Evolutionary conservation across 2,888 invertebrate species (phyloP).

Genomic region (Adineta ricciae): DNA sequence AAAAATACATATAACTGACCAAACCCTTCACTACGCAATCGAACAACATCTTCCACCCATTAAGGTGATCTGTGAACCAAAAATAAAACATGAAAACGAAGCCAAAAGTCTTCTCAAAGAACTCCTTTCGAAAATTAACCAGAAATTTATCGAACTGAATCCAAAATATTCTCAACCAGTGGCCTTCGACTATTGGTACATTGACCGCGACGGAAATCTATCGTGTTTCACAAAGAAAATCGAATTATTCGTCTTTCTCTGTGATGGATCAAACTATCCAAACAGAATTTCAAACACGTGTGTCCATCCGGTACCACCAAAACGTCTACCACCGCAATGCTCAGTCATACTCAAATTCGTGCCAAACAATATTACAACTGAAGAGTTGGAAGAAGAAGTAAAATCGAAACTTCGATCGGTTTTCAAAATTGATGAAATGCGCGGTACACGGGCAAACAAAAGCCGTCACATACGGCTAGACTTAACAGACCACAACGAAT

Average conservation of each 20-base stretch:
- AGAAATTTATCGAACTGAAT: not conserved
- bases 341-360: not conserved
- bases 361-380: not conserved
- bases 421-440: not conserved
- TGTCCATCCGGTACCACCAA: not conserved
- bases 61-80: not conserved
- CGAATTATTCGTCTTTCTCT: not conserved
- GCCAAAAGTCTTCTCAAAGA: not conserved
- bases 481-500: not conserved
- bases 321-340: not conserved
- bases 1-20: not conserved
- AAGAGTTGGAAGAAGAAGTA: not conserved
- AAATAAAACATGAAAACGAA: not conserved
- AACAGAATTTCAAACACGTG: not conserved
- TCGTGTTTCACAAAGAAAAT: not conserved
- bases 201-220: not conserved
- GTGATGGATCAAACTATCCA: not conserved
- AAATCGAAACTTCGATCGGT: not conserved
- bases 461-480: not conserved
- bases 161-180: not conserved
- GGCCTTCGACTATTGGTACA: not conserved
- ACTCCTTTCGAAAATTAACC: not conserved
- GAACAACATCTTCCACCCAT: not conserved
- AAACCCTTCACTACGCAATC: not conserved
- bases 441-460: not conserved